Conservation (phyloP, 2,113 vertebrate genomes). For the Sterna hirundo region DNA sequence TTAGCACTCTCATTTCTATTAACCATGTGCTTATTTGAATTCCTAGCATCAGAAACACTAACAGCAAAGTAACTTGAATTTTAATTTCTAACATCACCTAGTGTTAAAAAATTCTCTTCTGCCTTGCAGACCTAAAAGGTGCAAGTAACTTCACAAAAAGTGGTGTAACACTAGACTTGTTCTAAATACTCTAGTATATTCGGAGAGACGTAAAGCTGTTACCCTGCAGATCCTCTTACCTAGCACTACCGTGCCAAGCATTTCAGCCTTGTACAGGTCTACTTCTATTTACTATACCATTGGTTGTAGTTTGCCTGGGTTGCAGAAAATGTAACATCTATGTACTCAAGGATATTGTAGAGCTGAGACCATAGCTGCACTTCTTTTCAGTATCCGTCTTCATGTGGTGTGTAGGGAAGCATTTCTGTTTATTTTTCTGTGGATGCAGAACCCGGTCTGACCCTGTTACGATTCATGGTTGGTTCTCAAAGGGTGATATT, state of each 20-base stretch:
- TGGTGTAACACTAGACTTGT: neutral
- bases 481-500: neutral
- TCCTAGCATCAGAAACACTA: neutral
- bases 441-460: neutral
- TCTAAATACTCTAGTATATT: neutral
- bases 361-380: neutral
- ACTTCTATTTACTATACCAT: neutral
- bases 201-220: neutral
- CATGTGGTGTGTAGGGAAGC: neutral
- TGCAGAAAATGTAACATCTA: neutral
- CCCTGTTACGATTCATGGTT: accelerated
- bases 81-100: neutral
- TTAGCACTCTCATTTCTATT: neutral
- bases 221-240: neutral
- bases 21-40: neutral
- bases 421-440: neutral
- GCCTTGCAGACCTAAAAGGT: neutral
- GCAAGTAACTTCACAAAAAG: neutral
- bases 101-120: neutral
- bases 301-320: neutral
- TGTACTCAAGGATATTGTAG: neutral
- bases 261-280: neutral
- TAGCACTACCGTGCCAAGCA: neutral
- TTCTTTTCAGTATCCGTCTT: neutral
- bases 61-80: neutral